Percentiles rank a stretch among this genome's conserved stretches.
Conservation (phyloP, 2,797 vertebrate genomes). For the Notolabrus celidotus region DNA sequence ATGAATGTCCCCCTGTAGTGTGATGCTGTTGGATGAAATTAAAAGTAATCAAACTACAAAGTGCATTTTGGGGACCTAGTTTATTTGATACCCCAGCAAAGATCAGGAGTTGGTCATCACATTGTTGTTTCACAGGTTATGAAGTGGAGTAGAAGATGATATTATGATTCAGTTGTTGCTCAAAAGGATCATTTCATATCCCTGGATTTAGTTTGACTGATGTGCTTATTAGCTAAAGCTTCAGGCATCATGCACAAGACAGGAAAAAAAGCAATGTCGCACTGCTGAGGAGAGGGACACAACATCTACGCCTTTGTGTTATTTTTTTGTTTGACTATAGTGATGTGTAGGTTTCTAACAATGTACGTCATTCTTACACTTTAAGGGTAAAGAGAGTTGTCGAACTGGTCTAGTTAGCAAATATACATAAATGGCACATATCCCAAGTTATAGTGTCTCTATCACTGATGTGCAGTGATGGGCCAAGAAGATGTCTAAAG, state of each 20-base stretch:
- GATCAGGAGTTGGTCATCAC: conserved; percentile 12
- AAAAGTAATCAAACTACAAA: conserved; percentile 18
- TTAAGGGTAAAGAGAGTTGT: background rate
- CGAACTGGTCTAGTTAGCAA: background rate
- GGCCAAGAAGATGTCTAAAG: conserved; percentile 19
- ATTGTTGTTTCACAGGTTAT: conserved; percentile 47
- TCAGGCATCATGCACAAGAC: conserved; percentile 37
- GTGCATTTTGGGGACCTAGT: conserved; percentile 2
- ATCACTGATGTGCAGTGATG: background rate
- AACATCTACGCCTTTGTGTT: background rate
- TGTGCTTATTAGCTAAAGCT: conserved; percentile 54
- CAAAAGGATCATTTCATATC: conserved; percentile 55
- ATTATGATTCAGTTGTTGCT: conserved; percentile 45
- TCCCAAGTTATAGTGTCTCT: no score
- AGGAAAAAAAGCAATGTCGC: conserved; percentile 3
- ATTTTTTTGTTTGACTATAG: background rate
- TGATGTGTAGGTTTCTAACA: background rate
- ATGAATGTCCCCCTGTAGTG: background rate
- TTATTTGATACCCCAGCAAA: background rate
- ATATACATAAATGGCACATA: no score
- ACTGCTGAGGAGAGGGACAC: conserved; percentile 1
- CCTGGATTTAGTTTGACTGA: conserved; percentile 64
- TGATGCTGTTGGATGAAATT: background rate
- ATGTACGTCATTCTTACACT: background rate
- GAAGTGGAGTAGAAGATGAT: conserved; percentile 36